These are phyloP conservation scores for Gnathonemus longibarbis DNA, from an alignment of 2,113 vertebrate species.

Conservation along the genomic window DNA sequence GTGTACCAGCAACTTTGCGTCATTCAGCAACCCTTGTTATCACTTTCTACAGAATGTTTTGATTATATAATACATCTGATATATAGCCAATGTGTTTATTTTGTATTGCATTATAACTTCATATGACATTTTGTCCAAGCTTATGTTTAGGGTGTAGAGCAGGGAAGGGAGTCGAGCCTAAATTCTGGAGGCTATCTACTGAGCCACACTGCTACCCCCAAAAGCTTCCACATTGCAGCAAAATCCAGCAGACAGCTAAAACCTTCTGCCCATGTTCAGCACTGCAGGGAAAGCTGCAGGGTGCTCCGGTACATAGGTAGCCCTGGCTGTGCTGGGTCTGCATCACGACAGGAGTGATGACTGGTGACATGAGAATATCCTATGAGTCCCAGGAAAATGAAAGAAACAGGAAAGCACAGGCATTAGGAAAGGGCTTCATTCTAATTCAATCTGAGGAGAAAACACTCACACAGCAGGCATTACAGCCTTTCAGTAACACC, in stretches of 20 bases:
- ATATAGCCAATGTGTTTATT: not conserved
- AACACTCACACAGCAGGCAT: not conserved
- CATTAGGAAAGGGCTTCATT: slow-evolving; percentile 11
- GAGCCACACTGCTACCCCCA: not conserved
- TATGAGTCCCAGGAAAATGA: not conserved
- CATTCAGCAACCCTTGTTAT: not conserved
- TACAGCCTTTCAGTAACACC: slow-evolving; percentile 20
- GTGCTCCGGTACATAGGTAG: not conserved
- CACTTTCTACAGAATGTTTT: not conserved
- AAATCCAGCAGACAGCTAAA: not conserved
- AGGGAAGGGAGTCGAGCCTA: not conserved
- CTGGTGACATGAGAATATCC: not conserved
- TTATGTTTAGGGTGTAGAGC: not conserved
- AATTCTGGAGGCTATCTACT: not conserved
- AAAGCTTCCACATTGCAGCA: not conserved
- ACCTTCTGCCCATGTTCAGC: not conserved
- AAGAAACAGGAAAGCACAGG: not conserved
- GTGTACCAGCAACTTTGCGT: not conserved
- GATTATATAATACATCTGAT: not conserved
- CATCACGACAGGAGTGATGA: not conserved
- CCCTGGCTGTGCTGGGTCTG: not conserved
- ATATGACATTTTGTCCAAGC: not conserved
- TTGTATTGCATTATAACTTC: not conserved
- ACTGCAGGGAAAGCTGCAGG: not conserved
- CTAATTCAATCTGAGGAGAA: slow-evolving; percentile 37